Evolutionary conservation across 2,888 invertebrate genomes (phyloP), one percentile per base, ranked within the genome.

Genomic region (Chironomus riparius): DNA sequence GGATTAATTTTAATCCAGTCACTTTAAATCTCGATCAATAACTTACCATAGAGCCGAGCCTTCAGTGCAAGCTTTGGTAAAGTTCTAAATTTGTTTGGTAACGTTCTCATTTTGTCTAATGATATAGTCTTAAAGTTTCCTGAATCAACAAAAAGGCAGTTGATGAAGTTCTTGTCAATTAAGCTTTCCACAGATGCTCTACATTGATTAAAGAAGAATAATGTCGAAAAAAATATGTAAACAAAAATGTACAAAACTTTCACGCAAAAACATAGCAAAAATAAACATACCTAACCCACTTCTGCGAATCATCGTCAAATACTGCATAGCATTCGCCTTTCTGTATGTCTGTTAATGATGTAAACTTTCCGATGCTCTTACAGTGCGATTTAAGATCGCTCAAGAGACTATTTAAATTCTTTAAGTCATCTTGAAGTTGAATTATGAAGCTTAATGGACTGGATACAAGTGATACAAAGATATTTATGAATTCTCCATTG

Each of bases 381-480:
- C 90, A 92, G 78, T 86, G 86, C 0, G 82, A 81, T 82, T 92
- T 91, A 38, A 76, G 4, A 0, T 68, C 69, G 3, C n/a, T 28
- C 18, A 24, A 12, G 7, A 69, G 24, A 12, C 28, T 28, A 13
- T 68, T 61, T 3, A 69, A 13, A 13, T 69, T 21, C 4, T 15
- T 68, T 7, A 76, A 21, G 21, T 76, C 69, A 12, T 76, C 76
- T 47, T 69, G 38, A n/a, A 76, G 18, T 47, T 47, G 48, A 18
- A 76, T 68, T 2, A 76, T 50, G 80, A 92, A 91, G 83, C 90
- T 89, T 83, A 88, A 87, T 0, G 94, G 94, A 86, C 89, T 91
- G 3, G 92, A 91, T 0, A 92, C 91, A 85, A 91, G 89, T 0
- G 91, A 88, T 76, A 93, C 86, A 80, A 88, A 87, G 13, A 93